A percentile compares a stretch with the other conserved stretches of the same genome.
Conservation (phyloP, 2,113 vertebrate species). For the Cnemophilus loriae region DNA sequence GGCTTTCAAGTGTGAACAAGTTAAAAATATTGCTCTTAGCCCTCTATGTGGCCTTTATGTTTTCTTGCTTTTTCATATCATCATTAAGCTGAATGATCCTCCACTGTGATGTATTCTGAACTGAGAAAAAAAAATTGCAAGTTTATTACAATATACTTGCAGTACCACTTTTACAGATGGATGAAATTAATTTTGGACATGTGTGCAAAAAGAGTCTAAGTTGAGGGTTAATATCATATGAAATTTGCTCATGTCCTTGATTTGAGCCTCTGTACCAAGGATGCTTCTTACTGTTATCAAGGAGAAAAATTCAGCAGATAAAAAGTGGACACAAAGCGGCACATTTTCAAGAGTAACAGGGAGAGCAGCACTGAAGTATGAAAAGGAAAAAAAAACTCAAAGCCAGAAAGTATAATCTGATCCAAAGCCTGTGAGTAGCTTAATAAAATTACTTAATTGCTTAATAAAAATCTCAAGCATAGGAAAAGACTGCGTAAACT, state of each 20-base stretch:
- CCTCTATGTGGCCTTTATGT: not conserved
- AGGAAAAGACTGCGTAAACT: not conserved
- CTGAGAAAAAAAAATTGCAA: not conserved
- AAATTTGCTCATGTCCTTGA: not conserved
- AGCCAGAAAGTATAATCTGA: not conserved
- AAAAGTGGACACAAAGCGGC: not conserved
- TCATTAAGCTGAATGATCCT: not conserved
- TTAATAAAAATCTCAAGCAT: not conserved
- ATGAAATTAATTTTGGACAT: not conserved
- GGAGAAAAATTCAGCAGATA: not conserved
- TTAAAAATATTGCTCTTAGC: not conserved
- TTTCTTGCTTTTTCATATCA: not conserved
- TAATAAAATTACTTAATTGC: not conserved
- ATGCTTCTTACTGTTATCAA: not conserved
- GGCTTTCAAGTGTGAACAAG: not conserved
- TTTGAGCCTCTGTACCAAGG: not conserved
- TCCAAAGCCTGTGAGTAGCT: not conserved
- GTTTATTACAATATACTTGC: not conserved
- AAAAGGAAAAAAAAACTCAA: not conserved
- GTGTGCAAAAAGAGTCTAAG: not conserved
- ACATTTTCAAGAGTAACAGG: not conserved
- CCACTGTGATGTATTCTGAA: not conserved
- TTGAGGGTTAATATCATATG: not conserved
- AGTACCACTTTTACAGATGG: not conserved
- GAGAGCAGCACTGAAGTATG: not conserved